Conservation (phyloP, 2,113 vertebrate species). For the Pipa parva region DNA sequence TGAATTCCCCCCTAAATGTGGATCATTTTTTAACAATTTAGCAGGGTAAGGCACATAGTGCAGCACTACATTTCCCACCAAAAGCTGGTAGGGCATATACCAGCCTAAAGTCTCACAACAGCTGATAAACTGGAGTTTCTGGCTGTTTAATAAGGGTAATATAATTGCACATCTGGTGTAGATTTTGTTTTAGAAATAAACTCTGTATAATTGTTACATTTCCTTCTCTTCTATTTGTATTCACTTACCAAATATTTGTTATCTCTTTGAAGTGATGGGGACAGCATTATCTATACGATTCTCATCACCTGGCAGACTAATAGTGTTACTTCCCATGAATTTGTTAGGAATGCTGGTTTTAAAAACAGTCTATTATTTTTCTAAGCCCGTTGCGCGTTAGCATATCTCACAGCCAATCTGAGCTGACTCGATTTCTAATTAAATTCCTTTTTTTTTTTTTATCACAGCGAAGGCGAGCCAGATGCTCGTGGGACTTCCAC, state of each 20-base stretch:
- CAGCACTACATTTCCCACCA: too few species aligned
- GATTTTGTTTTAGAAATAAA: too few species aligned
- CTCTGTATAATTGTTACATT: too few species aligned
- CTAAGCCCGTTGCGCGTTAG: slow-evolving; percentile 19
- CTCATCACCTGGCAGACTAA: background rate
- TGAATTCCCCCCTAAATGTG: too few species aligned
- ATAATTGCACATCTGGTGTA: too few species aligned
- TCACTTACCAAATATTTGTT: background rate
- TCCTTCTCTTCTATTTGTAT: background rate
- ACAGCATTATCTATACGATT: background rate
- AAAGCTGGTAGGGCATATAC: too few species aligned
- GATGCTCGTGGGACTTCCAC: background rate
- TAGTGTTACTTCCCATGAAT: background rate
- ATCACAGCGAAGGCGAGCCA: slow-evolving; percentile 1
- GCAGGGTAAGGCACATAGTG: too few species aligned
- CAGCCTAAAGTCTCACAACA: too few species aligned
- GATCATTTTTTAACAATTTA: too few species aligned
- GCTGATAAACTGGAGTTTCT: too few species aligned
- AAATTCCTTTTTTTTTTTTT: slow-evolving; percentile 26
- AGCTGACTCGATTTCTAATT: slow-evolving; percentile 23
- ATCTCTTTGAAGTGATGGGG: background rate
- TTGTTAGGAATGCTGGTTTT: slow-evolving; percentile 10
- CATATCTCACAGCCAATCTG: slow-evolving; percentile 30
- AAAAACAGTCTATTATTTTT: slow-evolving; percentile 3
- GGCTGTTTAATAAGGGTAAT: too few species aligned